Conservation (phyloP, 2,113 vertebrate species). For the Eretmochelys imbricata region DNA sequence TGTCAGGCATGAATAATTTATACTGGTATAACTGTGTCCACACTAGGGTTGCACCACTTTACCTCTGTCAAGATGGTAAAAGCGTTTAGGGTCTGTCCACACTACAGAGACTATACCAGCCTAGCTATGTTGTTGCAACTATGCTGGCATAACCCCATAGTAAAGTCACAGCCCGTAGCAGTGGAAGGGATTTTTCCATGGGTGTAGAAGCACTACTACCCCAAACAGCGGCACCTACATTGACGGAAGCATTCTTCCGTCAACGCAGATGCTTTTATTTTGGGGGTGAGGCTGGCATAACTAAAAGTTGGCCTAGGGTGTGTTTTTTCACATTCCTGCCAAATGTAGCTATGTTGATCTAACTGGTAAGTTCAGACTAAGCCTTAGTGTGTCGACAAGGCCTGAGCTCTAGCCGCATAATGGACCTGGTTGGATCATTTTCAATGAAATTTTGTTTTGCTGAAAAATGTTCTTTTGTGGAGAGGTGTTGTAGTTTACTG, state of each 20-base stretch:
- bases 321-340: not conserved
- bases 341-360: not conserved
- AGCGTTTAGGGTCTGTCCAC: not conserved
- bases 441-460: too few relatives aligned
- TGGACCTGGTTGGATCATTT: not conserved
- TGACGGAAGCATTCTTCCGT: not conserved
- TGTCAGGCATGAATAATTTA: not conserved
- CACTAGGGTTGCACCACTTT: not conserved
- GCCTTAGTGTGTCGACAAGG: not conserved
- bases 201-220: not conserved
- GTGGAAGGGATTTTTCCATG: not conserved
- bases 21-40: not conserved
- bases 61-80: not conserved
- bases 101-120: not conserved
- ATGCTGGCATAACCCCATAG: not conserved
- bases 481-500: not conserved
- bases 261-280: not conserved
- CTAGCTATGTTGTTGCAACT: not conserved
- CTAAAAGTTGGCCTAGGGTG: not conserved
- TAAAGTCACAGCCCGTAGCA: not conserved
- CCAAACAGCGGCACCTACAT: not conserved
- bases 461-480: not conserved
- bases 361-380: not conserved
- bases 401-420: not conserved
- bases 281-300: not conserved